Evolutionary conservation across 2,797 vertebrate genomes (phyloP).

Genomic region (Bucorvus abyssinicus): DNA sequence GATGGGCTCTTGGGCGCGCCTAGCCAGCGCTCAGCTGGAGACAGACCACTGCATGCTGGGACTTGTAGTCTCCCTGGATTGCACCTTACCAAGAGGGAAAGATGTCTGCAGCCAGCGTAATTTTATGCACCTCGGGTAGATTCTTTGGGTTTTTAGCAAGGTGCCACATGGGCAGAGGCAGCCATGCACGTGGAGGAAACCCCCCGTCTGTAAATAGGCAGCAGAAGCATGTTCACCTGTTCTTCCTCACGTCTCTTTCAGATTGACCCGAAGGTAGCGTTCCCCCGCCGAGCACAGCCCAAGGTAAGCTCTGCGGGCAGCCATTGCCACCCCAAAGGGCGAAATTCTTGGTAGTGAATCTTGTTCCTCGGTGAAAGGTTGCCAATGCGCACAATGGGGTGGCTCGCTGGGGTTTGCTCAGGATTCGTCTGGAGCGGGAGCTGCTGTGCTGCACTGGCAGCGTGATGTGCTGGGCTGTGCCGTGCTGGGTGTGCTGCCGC

Average conservation of each 20-base stretch:
- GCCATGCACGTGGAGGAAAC: accelerated
- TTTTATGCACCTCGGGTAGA: not conserved
- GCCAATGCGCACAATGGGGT: accelerated
- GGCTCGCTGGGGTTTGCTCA: not conserved
- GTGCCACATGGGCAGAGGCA: not conserved
- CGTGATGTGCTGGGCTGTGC: not conserved
- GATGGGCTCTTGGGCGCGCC: not conserved
- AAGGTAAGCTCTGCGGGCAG: constrained; percentile 83
- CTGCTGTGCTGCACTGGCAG: not conserved
- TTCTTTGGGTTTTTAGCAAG: not conserved
- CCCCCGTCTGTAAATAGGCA: not conserved
- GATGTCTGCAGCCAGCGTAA: constrained; percentile 11
- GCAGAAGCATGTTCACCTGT: not conserved
- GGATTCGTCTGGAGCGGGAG: not conserved
- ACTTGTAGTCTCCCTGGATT: constrained; percentile 49
- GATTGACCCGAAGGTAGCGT: constrained; percentile 99
- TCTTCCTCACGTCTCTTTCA: constrained; percentile 72
- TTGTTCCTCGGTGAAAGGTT: not conserved
- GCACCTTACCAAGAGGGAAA: not conserved
- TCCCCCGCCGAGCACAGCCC: constrained; percentile 96
- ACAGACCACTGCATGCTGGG: constrained; percentile 57
- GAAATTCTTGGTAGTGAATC: not conserved
- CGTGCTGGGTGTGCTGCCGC: too few relatives aligned
- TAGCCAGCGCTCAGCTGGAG: not conserved
- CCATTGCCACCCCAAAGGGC: not conserved